A percentile compares a stretch with the other conserved stretches of the same genome.
Evolutionary conservation across 2,888 invertebrate genomes (phyloP).

Genomic region (Fragum whitleyi): DNA sequence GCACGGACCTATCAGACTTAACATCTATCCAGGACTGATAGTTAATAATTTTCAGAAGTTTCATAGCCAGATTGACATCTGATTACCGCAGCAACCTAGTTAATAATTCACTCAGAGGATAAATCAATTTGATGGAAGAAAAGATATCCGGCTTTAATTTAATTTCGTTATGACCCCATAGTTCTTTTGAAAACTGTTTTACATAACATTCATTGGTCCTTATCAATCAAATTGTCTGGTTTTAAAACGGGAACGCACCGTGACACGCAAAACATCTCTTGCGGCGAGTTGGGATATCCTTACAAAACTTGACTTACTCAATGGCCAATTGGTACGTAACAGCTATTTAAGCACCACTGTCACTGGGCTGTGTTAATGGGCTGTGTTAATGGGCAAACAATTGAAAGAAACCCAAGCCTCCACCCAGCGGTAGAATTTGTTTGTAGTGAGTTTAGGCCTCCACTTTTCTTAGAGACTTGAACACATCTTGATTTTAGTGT

Average conservation of each 20-base stretch:
- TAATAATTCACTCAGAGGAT: neutral
- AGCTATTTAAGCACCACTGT: no score
- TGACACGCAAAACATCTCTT: neutral
- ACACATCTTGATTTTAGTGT: no score
- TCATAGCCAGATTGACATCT: neutral
- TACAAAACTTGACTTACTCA: no score
- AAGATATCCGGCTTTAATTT: neutral
- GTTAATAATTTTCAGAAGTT: neutral
- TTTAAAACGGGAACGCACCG: neutral
- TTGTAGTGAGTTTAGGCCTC: no score
- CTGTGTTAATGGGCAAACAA: no score
- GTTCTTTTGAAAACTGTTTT: neutral
- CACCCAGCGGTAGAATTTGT: no score
- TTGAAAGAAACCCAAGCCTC: no score
- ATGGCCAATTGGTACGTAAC: no score
- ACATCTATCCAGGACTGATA: neutral
- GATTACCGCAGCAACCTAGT: neutral
- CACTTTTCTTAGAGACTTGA: no score
- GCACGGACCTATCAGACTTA: neutral
- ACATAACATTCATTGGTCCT: neutral
- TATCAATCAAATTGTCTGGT: constrained; percentile 4
- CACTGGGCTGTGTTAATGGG: no score
- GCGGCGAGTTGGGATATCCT: no score
- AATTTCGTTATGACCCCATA: constrained; percentile 1
- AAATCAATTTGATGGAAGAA: neutral